Conservation (phyloP, 2,113 vertebrate genomes). For the Hiodon tergisus region DNA sequence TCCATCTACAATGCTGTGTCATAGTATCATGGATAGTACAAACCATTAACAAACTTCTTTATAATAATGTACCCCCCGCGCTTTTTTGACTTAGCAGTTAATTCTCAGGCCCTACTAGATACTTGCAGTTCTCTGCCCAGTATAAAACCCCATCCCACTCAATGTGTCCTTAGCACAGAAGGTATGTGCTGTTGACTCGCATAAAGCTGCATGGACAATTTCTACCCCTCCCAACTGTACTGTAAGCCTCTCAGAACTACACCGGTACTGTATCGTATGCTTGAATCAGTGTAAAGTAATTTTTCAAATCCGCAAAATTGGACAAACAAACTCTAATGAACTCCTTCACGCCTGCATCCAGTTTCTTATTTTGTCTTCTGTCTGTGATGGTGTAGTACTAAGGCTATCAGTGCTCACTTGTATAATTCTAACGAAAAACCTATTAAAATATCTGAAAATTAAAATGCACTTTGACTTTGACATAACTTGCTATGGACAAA, state of each 20-base stretch:
- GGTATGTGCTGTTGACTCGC: too few species aligned
- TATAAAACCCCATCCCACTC: too few species aligned
- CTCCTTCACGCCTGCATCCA: not conserved
- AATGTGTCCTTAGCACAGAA: too few species aligned
- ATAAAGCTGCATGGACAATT: too few species aligned
- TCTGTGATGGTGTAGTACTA: not conserved
- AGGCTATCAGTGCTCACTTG: not conserved
- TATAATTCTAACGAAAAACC: not conserved
- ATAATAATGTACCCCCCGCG: too few species aligned
- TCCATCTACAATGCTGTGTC: too few species aligned
- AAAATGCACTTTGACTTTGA: not conserved
- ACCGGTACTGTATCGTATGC: not conserved
- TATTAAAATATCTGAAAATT: too few species aligned
- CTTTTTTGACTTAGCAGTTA: too few species aligned
- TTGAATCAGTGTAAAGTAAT: not conserved
- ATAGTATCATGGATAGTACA: too few species aligned
- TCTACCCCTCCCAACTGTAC: not conserved
- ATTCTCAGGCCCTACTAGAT: too few species aligned
- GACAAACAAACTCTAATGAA: not conserved
- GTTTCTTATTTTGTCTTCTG: not conserved
- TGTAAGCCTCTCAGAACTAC: slow-evolving; percentile 7
- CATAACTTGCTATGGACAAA: not conserved
- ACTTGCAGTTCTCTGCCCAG: too few species aligned
- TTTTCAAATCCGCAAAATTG: not conserved
- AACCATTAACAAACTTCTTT: too few species aligned